Percentiles rank a stretch among this genome's conserved stretches.
These are phyloP conservation scores for Amniataba percoides DNA, from an alignment of 2,797 vertebrate genomes.

Conservation along the genomic window DNA sequence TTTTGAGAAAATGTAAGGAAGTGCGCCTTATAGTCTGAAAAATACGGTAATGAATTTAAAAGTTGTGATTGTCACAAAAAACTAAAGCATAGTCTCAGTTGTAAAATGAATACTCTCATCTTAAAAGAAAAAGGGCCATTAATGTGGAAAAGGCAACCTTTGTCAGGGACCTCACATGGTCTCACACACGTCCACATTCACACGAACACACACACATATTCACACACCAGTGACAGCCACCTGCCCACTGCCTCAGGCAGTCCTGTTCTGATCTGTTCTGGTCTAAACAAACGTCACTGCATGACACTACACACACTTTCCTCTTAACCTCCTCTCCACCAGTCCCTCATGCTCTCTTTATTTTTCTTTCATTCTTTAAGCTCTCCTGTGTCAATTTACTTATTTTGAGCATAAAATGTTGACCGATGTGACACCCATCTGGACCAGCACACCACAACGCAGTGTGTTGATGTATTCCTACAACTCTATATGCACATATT, in stretches of 20 bases:
- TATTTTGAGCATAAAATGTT: neutral
- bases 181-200: constrained; percentile 27
- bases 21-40: no score
- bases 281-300: constrained; percentile 91
- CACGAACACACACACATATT: constrained; percentile 50
- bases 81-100: neutral
- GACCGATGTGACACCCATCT: neutral
- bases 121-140: neutral
- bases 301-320: constrained; percentile 89
- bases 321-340: constrained; percentile 80
- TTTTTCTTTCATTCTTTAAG: constrained; percentile 11
- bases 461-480: neutral
- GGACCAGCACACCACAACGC: neutral
- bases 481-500: neutral
- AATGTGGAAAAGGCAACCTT: constrained; percentile 29
- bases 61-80: rapidly evolving
- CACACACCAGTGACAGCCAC: constrained; percentile 87
- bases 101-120: neutral
- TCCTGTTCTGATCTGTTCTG: constrained; percentile 90
- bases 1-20: no score
- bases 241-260: constrained; percentile 87
- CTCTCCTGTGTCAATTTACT: neutral
- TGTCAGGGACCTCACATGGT: constrained; percentile 27
- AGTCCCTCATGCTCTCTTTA: constrained; percentile 27
- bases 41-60: neutral